Conservation (phyloP, 2,888 invertebrate species). For the Nemurella pictetii region DNA sequence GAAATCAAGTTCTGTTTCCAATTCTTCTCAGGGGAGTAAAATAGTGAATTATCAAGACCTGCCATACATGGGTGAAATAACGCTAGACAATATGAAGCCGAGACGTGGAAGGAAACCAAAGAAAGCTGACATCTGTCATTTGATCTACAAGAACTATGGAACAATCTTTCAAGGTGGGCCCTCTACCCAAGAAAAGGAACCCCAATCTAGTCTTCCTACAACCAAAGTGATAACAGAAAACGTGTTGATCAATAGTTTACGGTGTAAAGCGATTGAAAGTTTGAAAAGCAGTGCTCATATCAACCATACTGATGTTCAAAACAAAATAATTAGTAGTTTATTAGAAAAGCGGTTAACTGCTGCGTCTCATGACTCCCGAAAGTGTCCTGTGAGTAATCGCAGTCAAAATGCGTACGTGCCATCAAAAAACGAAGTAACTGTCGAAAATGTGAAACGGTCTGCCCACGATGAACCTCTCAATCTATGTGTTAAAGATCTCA, state of each 20-base stretch:
- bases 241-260: conserved; percentile 26
- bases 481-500: conserved; percentile 40
- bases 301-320: conserved; percentile 67
- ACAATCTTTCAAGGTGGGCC: conserved; percentile 81
- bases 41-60: conserved; percentile 78
- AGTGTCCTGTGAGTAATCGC: neutral
- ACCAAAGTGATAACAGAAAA: conserved; percentile 30
- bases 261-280: conserved; percentile 37
- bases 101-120: conserved; percentile 86
- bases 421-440: conserved; percentile 1
- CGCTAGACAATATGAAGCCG: conserved; percentile 83
- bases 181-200: conserved; percentile 27
- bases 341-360: conserved; percentile 67
- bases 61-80: conserved; percentile 92
- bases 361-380: conserved; percentile 59
- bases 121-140: conserved; percentile 88
- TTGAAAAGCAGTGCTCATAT: conserved; percentile 40
- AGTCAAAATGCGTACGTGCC: neutral
- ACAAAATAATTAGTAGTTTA: conserved; percentile 69
- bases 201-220: conserved; percentile 36
- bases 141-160: conserved; percentile 90
- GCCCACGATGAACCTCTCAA: conserved; percentile 39
- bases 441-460: neutral
- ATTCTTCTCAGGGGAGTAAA: conserved; percentile 43
- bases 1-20: conserved; percentile 45